Evolutionary conservation across 2,888 invertebrate genomes (phyloP).

Genomic region (Orchesella flavescens): DNA sequence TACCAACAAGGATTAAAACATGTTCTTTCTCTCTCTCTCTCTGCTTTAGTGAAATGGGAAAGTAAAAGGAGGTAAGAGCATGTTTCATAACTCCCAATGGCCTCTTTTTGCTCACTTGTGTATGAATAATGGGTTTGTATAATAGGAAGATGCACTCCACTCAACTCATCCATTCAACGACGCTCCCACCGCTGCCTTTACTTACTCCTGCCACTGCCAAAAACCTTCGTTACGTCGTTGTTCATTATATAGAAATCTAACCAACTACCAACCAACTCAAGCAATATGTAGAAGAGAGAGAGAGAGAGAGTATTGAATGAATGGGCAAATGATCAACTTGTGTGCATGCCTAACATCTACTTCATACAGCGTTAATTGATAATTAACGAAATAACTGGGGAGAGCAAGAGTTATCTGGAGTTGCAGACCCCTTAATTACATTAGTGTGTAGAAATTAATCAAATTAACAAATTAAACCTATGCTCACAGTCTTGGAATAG

Average conservation of each 20-base stretch:
- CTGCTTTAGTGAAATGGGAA: background rate
- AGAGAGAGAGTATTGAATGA: constrained; percentile 16
- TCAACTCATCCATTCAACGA: constrained; percentile 35
- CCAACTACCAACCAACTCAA: background rate
- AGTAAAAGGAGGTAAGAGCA: constrained; percentile 34
- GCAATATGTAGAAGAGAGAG: background rate
- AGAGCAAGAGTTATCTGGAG: constrained; percentile 52
- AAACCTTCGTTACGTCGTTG: background rate
- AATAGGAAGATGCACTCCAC: constrained; percentile 60
- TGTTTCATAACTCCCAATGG: constrained; percentile 63
- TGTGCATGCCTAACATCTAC: constrained; percentile 13
- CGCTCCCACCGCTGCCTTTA: constrained; percentile 18
- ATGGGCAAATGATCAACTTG: constrained; percentile 60
- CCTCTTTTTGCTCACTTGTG: constrained; percentile 62
- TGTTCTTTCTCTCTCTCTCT: background rate
- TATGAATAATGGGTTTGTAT: constrained; percentile 62
- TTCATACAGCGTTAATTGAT: constrained; percentile 64
- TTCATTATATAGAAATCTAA: constrained; percentile 4
- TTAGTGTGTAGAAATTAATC: constrained; percentile 65
- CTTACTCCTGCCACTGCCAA: background rate
- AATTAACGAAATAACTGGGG: constrained; percentile 62
- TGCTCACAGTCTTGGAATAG: constrained; percentile 54
- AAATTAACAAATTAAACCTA: constrained; percentile 66
- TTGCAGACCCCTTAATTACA: constrained; percentile 63
- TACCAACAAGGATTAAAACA: constrained; percentile 4